Base-by-base conservation (phyloP, 2,797 vertebrate genomes). In the Brachymystax lenok region DNA sequence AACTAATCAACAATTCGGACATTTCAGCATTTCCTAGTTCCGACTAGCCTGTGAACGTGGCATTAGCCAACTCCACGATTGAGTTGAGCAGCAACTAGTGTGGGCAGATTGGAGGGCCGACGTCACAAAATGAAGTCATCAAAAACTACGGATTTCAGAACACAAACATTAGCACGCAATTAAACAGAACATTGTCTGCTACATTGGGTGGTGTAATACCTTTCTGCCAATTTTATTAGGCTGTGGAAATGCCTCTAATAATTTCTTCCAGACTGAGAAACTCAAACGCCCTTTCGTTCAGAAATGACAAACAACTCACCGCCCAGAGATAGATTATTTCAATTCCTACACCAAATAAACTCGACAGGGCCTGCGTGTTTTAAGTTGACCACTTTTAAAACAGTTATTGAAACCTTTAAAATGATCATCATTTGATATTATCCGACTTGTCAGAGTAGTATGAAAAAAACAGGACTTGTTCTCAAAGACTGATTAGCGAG, bases 221-320 rank as follows among this genome's bases (percentile, higher is more conserved):
- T 59, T 59, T 21, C 19, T 21, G 56, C 3, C 1, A 7, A 8
- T 24, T 63, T 1, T 63, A 46, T 13, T 12, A 63, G 7, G 12
- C 59, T 10, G n/a, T 63, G 59, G 59, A 24, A 63, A 24, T 24
- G 59, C 59, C 59, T 27, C n/a, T 63, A 21, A 61, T 61, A 61
- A 27, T 63, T 12, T 24, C 10, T 61, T 61, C 56, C 56, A 24
- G 59, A n/a, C 59, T 67, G 2, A 33, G 6, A 30, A 30, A 33
- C 28, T 67, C 64, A 67, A 67, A 35, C 66, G 66, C 66, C 66
- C 30, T 68, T 27, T 68, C 66, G 16, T 66, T 66, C 28, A 68
- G 66, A 68, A 30, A 67, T 3, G 27, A 14, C 66, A 67, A 67
- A 67, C 66, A 35, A 8, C 66, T 68, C 19, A 21, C 66, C 28